These are phyloP conservation scores for Drosophila histrio DNA, from an alignment of 2,888 invertebrate species.

Conservation along the genomic window DNA sequence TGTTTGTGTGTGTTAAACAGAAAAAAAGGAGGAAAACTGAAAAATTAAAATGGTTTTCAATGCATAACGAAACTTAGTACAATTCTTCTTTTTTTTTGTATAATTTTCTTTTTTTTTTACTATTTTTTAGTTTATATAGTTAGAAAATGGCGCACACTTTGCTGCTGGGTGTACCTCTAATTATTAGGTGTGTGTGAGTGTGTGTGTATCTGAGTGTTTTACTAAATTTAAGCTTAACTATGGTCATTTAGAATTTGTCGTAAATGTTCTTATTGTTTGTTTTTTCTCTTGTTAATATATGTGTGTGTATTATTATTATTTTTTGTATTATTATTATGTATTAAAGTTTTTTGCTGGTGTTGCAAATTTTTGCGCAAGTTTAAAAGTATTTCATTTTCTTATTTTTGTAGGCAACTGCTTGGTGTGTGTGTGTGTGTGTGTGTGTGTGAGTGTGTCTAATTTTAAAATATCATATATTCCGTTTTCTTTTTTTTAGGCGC, in stretches of 20 bases:
- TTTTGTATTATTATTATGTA: constrained; percentile 56
- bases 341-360: constrained; percentile 75
- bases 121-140: constrained; percentile 48
- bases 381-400: constrained; percentile 38
- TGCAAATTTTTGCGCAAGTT: constrained; percentile 70
- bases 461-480: constrained; percentile 52
- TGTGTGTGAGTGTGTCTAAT: constrained; percentile 37
- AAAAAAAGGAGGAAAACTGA: too few relatives aligned
- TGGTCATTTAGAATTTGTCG: constrained; percentile 77
- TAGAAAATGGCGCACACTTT: constrained; percentile 76
- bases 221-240: constrained; percentile 77
- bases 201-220: constrained; percentile 47
- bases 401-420: constrained; percentile 67
- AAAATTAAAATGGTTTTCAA: constrained; percentile 1
- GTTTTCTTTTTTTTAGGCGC: constrained; percentile 57
- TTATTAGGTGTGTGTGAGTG: constrained; percentile 38
- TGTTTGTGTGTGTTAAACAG: constrained; percentile 69
- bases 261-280: constrained; percentile 60
- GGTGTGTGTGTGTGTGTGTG: constrained; percentile 55
- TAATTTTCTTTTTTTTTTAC: constrained; percentile 25
- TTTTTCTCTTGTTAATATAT: constrained; percentile 45
- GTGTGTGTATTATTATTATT: constrained; percentile 49
- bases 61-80: constrained; percentile 52
- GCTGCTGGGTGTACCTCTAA: constrained; percentile 45
- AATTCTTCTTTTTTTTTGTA: constrained; percentile 42